These are phyloP conservation scores for Hypselothyrea guttata DNA, from an alignment of 2,888 invertebrate species.

Conservation along the genomic window DNA sequence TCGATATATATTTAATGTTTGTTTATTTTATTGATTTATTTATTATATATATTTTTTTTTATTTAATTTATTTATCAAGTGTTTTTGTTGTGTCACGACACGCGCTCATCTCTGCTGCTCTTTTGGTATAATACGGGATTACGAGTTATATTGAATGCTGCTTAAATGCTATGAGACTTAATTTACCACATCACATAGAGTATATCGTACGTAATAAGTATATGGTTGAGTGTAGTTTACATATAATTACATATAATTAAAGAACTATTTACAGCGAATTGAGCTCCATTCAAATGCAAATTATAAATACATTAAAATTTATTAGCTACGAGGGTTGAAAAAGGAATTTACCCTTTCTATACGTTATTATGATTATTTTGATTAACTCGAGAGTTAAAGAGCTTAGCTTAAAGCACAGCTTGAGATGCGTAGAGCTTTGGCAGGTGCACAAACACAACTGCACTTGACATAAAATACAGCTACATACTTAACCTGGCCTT, in stretches of 20 bases:
- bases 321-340: too few relatives aligned
- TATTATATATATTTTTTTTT: too few relatives aligned
- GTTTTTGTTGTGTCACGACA: neutral
- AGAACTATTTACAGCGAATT: slow-evolving; percentile 49
- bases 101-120: slow-evolving; percentile 1
- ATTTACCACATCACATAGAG: slow-evolving; percentile 56
- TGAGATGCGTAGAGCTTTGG: too few relatives aligned
- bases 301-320: too few relatives aligned
- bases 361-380: neutral
- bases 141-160: slow-evolving; percentile 21
- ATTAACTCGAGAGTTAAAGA: neutral
- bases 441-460: slow-evolving; percentile 2
- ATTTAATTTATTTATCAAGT: too few relatives aligned
- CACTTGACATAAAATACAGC: neutral
- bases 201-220: slow-evolving; percentile 17
- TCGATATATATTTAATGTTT: too few relatives aligned
- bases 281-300: slow-evolving; percentile 16
- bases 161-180: slow-evolving; percentile 39
- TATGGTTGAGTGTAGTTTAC: slow-evolving; percentile 26
- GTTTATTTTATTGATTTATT: too few relatives aligned
- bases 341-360: too few relatives aligned
- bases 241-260: slow-evolving; percentile 5
- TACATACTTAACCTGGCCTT: slow-evolving; percentile 4
- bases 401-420: slow-evolving; percentile 5
- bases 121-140: slow-evolving; percentile 17